phyloP scores from a whole-genome alignment of 37 sponge, comb jelly and placozoan genomes.

The Bolinopsis microptera region DNA sequence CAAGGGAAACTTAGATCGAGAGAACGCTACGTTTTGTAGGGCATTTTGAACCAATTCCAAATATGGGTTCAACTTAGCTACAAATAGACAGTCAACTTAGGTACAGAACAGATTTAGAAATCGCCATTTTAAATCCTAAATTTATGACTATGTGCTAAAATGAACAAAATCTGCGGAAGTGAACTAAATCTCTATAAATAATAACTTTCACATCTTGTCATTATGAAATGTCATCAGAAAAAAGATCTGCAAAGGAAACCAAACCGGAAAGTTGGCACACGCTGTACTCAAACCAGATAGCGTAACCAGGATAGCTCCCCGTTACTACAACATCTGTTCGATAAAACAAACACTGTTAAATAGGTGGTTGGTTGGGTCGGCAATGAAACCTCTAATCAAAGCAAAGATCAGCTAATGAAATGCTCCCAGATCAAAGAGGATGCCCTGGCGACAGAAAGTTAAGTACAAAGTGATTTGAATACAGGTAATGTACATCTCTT shows the following conservation, averaged over 20 bases:
- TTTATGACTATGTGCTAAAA: not conserved
- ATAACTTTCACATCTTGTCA: not conserved
- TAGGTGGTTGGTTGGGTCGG: not conserved
- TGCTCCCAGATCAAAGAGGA: not conserved
- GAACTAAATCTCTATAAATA: not conserved
- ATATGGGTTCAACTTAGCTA: too few relatives aligned
- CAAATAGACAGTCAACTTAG: too few relatives aligned
- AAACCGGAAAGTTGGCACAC: not conserved
- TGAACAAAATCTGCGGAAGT: not conserved
- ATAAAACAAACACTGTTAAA: too few relatives aligned
- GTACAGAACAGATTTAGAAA: not conserved
- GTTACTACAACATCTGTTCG: too few relatives aligned
- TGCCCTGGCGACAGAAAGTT: not conserved
- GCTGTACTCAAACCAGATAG: not conserved
- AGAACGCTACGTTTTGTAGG: too few relatives aligned
- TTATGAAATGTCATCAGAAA: not conserved
- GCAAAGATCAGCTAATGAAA: not conserved
- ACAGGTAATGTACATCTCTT: not conserved
- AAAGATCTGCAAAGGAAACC: not conserved
- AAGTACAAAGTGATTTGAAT: not conserved
- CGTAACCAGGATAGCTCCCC: too few relatives aligned
- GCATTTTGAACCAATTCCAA: too few relatives aligned
- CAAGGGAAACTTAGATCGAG: too few relatives aligned
- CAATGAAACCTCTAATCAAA: not conserved
- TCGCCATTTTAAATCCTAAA: not conserved